A percentile compares a stretch with the other conserved stretches of the same genome.
phyloP scores from a whole-genome alignment of 2,888 invertebrate species.

The Zele albiditarsus region DNA sequence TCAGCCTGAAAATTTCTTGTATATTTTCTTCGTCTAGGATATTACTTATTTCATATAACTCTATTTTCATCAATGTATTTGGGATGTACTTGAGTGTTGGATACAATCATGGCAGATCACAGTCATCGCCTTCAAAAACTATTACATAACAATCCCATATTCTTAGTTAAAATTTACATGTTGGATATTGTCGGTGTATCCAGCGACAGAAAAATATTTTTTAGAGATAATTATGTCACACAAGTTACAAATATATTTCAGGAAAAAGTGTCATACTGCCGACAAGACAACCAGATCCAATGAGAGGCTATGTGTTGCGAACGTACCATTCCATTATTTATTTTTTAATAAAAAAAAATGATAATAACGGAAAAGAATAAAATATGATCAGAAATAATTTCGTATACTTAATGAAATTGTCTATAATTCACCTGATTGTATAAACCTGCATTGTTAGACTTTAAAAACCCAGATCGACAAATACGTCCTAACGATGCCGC shows the following conservation, averaged over 20 bases:
- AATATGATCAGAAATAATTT: not conserved
- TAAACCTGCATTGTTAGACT: conserved; percentile 80
- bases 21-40: not conserved
- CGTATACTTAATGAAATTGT: not conserved
- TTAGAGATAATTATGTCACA: not conserved
- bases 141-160: conserved; percentile 32
- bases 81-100: not conserved
- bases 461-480: conserved; percentile 86
- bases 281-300: conserved; percentile 5
- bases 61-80: not conserved
- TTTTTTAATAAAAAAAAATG: conserved; percentile 16
- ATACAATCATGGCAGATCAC: conserved; percentile 33
- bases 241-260: not conserved
- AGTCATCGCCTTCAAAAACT: conserved; percentile 19
- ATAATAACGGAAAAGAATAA: not conserved
- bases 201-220: not conserved
- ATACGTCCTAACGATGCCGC: conserved; percentile 91
- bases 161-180: not conserved
- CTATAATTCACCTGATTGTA: conserved; percentile 81
- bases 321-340: not conserved
- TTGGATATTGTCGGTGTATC: not conserved
- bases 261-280: conserved; percentile 24
- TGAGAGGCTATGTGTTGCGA: not conserved
- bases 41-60: not conserved
- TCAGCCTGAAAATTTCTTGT: too few relatives aligned